These are phyloP conservation scores for Microcebus jonahi DNA, from an alignment of 2,113 vertebrate genomes.

Conservation along the genomic window DNA sequence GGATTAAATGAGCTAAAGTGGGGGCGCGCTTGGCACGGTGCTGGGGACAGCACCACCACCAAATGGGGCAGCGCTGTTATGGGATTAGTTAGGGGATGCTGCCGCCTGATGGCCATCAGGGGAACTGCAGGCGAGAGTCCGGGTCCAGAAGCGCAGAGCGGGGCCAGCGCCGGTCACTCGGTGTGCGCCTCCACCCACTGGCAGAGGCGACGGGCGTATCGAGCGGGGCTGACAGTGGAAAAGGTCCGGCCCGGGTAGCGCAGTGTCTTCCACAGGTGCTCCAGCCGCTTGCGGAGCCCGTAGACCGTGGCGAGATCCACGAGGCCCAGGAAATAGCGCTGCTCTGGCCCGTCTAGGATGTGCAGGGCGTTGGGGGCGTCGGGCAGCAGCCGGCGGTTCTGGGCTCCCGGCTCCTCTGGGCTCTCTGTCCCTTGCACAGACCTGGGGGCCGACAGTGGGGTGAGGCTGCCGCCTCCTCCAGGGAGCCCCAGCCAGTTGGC, in stretches of 20 bases:
- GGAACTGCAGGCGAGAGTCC: no score
- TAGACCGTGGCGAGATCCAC: constrained; percentile 94
- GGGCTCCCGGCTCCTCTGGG: constrained; percentile 66
- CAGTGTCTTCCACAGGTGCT: constrained; percentile 91
- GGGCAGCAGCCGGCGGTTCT: constrained; percentile 90
- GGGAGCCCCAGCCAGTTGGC: not conserved
- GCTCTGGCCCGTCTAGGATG: constrained; percentile 90
- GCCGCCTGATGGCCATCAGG: not conserved
- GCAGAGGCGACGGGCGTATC: constrained; percentile 88
- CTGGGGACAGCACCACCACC: not conserved
- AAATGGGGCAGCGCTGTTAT: not conserved
- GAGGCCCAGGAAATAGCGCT: constrained; percentile 93
- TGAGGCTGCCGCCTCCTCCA: not conserved
- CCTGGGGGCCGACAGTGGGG: constrained; percentile 42
- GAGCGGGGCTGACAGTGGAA: constrained; percentile 90
- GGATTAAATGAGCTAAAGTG: not conserved
- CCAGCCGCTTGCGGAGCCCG: constrained; percentile 89
- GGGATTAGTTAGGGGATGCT: not conserved
- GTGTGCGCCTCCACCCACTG: constrained; percentile 90
- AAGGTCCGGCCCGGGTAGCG: constrained; percentile 87
- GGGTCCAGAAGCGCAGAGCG: not conserved
- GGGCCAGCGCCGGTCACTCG: constrained; percentile 72
- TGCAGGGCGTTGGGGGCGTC: constrained; percentile 89
- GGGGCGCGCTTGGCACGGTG: not conserved
- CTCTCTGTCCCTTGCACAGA: constrained; percentile 61